phyloP scores from a whole-genome alignment of 2,113 vertebrate species.

The Corapipo altera region DNA sequence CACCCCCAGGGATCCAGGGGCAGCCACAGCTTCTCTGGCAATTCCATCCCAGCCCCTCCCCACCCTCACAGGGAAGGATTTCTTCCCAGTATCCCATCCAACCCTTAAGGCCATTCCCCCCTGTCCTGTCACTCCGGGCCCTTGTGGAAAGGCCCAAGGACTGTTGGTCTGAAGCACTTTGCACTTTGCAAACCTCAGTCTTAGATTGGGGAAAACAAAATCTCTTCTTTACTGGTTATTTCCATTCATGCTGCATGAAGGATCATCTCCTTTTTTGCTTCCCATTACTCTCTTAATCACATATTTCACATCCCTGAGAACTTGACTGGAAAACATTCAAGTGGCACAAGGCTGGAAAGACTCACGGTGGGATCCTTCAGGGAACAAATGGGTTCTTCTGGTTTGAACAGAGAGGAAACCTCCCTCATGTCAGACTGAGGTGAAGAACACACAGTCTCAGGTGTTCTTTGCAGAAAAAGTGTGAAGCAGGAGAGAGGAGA shows the following conservation, averaged over 20 bases:
- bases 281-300: fast-evolving
- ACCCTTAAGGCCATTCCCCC: background rate
- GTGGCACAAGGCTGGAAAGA: background rate
- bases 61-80: fast-evolving
- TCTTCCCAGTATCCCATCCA: background rate
- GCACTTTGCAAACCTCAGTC: background rate
- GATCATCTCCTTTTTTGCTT: background rate
- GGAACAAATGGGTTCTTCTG: background rate
- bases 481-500: background rate
- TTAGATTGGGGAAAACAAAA: background rate
- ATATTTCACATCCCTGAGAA: background rate
- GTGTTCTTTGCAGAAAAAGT: background rate
- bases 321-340: background rate
- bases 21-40: background rate
- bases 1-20: background rate
- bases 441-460: background rate
- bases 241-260: background rate
- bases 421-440: background rate
- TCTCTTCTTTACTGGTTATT: background rate
- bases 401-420: background rate
- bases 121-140: background rate
- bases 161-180: background rate
- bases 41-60: background rate
- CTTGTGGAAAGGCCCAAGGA: background rate
- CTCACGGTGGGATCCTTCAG: background rate